These are phyloP conservation scores for Festucalex cinctus DNA, from an alignment of 2,113 vertebrate genomes.

Conservation along the genomic window DNA sequence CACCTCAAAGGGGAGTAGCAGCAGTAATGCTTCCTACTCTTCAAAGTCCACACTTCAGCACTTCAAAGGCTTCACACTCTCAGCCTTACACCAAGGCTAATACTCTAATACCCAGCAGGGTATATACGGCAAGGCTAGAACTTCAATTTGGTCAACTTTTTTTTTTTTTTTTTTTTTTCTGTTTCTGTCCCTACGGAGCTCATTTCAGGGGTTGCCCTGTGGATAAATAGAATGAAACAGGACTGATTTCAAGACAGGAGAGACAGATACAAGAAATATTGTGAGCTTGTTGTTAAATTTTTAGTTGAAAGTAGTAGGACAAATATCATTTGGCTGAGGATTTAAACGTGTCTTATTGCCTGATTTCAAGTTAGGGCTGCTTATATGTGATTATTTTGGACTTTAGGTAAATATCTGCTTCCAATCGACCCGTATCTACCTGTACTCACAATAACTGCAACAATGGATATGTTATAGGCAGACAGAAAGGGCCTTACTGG, in stretches of 20 bases:
- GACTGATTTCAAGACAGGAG: not conserved
- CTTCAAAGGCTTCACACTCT: constrained; percentile 52
- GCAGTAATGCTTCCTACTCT: constrained; percentile 39
- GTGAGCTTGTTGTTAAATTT: not conserved
- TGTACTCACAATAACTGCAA: no score
- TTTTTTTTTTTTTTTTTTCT: no score
- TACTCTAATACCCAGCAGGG: constrained; percentile 39
- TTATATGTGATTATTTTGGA: no score
- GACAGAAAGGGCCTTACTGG: no score
- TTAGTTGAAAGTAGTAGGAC: not conserved
- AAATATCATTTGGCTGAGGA: no score
- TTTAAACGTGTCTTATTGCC: no score
- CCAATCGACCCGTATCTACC: no score
- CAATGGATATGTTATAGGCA: no score
- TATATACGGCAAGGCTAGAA: constrained; percentile 13
- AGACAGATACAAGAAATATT: not conserved
- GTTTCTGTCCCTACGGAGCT: constrained; percentile 6
- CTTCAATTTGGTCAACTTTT: constrained; percentile 22
- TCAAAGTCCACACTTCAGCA: constrained; percentile 53
- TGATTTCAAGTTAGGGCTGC: no score
- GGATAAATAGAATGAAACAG: not conserved
- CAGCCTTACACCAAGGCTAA: constrained; percentile 36
- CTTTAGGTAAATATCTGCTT: no score
- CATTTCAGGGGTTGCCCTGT: constrained; percentile 6
- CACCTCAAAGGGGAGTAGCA: not conserved